These are phyloP conservation scores for Chunga burmeisteri DNA, from an alignment of 2,113 vertebrate genomes.

Conservation along the genomic window DNA sequence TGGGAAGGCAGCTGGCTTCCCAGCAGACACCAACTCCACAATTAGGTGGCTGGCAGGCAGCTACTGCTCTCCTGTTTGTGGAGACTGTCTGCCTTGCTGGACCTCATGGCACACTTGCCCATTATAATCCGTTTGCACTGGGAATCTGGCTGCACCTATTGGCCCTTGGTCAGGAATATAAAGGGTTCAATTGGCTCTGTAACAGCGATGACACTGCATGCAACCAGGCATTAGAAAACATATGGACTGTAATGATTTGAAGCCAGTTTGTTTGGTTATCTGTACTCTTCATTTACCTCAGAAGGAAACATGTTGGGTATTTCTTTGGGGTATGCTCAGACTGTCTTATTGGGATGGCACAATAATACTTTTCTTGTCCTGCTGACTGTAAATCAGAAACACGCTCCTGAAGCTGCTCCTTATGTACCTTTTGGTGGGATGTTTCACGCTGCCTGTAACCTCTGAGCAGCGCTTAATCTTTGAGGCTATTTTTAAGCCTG, in stretches of 20 bases:
- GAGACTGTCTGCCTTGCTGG: neutral
- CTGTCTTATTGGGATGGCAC: neutral
- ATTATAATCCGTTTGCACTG: neutral
- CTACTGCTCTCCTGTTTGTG: neutral
- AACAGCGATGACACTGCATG: neutral
- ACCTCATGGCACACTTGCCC: neutral
- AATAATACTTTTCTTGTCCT: neutral
- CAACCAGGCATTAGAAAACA: neutral
- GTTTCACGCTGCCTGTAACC: neutral
- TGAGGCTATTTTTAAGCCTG: neutral
- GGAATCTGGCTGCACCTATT: neutral
- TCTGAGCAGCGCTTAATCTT: neutral
- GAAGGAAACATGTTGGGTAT: neutral
- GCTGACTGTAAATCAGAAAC: neutral
- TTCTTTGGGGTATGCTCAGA: neutral
- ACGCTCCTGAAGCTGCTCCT: neutral
- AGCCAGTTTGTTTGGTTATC: neutral
- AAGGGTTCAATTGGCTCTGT: neutral
- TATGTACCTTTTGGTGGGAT: neutral
- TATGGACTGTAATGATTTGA: neutral
- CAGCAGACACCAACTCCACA: constrained; percentile 51
- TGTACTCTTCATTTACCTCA: neutral
- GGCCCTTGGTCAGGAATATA: neutral
- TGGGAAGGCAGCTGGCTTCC: constrained; percentile 44
- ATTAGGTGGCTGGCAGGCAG: constrained; percentile 59